Evolutionary conservation across 2,888 invertebrate genomes (phyloP), one percentile per base, ranked within the genome.

Genomic region (Netelia fuscicornis): DNA sequence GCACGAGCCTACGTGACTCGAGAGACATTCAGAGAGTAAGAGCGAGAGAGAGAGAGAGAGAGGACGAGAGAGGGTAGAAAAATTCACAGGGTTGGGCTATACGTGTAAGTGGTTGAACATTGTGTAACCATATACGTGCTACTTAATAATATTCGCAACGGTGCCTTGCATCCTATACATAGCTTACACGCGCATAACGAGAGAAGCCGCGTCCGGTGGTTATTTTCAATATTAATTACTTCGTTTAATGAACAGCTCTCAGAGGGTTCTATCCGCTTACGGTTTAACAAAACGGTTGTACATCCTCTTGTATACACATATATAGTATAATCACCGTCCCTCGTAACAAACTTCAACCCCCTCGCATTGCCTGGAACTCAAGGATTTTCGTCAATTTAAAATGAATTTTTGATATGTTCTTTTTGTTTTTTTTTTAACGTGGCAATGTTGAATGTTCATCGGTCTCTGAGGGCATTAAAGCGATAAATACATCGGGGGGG

Each of bases 171-270:
- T 17, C 37, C n/a, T 13, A 48, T 48, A 13, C 10, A 48, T 48
- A 11, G 13, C 48, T 13, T 48, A 48, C 13, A 80, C 44, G 58
- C 54, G 58, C 54, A 58, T 8, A 37, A 42, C 17, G 60, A 42
- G 1, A 58, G 8, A 54, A 54, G 56, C 56, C 74, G 81, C 78
- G 85, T 87, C 83, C 77, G 48, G 68, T 65, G 77, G 81, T 81
- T 86, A 84, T 89, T 89, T 88, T 86, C 86, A 85, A 89, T 89
- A 90, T 90, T 90, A 90, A 91, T 90, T 89, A 89, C 87, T 89
- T 87, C 87, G 90, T 90, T 90, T 89, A 90, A 91, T 90, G 89
- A 89, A 89, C 87, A 88, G 86, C 87, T 87, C 86, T 87, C 86
- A 86, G 64, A 80, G 30, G 56, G 37, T 79, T 42, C 87, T 89